These are phyloP conservation scores for Porites rus DNA, from an alignment of 92 coral and sea anemone species.

Conservation along the genomic window DNA sequence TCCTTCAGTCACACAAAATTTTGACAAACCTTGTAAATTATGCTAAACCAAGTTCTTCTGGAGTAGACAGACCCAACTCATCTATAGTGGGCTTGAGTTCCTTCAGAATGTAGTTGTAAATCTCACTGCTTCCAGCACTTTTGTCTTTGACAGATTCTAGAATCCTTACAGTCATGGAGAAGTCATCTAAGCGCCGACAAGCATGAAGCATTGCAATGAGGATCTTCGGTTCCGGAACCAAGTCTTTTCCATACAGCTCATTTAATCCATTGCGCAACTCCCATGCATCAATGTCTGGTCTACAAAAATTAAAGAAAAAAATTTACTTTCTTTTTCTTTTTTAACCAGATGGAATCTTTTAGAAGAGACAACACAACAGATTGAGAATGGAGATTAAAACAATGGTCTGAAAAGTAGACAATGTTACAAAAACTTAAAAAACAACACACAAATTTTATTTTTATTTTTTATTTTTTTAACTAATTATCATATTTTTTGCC, in stretches of 20 bases:
- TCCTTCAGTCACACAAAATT: background rate
- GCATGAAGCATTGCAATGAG: conserved; percentile 94
- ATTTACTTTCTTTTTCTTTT: no score
- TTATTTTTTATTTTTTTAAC: no score
- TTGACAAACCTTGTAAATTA: background rate
- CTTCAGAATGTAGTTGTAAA: conserved; percentile 84
- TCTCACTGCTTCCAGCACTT: conserved; percentile 84
- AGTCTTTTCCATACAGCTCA: conserved; percentile 93
- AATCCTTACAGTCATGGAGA: conserved; percentile 82
- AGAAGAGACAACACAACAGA: no score
- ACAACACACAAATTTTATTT: no score
- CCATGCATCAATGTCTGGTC: conserved; percentile 94
- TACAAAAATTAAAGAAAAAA: conserved; percentile 18
- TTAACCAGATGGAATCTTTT: no score
- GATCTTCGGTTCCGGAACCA: conserved; percentile 98
- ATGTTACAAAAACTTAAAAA: no score
- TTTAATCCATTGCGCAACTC: conserved; percentile 92
- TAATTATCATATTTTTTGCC: no score
- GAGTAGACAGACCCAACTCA: conserved; percentile 90
- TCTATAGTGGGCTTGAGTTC: conserved; percentile 90
- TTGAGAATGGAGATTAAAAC: no score
- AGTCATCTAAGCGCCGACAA: conserved; percentile 92
- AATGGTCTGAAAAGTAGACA: no score
- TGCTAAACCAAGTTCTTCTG: conserved; percentile 87
- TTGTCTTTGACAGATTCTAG: conserved; percentile 85